Evolutionary conservation across 1,140 invertebrate genomes (phyloP).

Genomic region (Drosophila burlai): DNA sequence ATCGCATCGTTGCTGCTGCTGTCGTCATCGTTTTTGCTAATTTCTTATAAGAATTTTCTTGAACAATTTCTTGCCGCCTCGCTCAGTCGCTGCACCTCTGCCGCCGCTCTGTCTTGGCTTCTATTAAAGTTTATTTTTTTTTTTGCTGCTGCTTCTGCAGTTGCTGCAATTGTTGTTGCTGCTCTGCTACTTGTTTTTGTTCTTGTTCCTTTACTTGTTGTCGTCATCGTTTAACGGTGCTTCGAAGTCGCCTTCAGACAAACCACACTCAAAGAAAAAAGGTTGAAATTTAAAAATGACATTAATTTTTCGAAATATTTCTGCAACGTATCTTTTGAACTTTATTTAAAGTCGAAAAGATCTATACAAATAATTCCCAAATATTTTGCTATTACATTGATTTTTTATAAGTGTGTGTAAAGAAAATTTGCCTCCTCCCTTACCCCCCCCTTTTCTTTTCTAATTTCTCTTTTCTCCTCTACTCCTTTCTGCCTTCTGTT

Average conservation of each 20-base stretch:
- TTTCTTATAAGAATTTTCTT: slow-evolving; percentile 81
- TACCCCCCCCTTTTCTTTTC: background rate
- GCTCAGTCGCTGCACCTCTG: slow-evolving; percentile 10
- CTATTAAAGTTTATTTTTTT: slow-evolving; percentile 46
- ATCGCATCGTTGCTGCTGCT: slow-evolving; percentile 55
- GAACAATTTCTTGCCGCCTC: slow-evolving; percentile 70
- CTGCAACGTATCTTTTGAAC: background rate
- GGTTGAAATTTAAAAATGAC: background rate
- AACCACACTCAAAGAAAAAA: background rate
- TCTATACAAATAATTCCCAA: background rate
- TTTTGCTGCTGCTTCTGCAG: slow-evolving; percentile 21
- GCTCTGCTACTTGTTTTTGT: slow-evolving; percentile 54
- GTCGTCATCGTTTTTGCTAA: slow-evolving; percentile 66
- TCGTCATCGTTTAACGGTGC: slow-evolving; percentile 75
- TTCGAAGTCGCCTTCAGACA: slow-evolving; percentile 44
- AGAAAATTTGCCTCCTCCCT: background rate
- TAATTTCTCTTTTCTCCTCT: slow-evolving; percentile 10
- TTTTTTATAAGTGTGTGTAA: slow-evolving; percentile 2
- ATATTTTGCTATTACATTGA: background rate
- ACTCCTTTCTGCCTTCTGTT: slow-evolving; percentile 32
- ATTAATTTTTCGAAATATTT: no score
- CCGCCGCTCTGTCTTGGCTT: slow-evolving; percentile 55
- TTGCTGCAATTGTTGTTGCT: slow-evolving; percentile 36
- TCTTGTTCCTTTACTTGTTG: slow-evolving; percentile 39
- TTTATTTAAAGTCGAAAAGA: background rate